A percentile compares a stretch with the other conserved stretches of the same genome.
Conservation (phyloP, 2,113 vertebrate species). For the Rhinichthys klamathensis region DNA sequence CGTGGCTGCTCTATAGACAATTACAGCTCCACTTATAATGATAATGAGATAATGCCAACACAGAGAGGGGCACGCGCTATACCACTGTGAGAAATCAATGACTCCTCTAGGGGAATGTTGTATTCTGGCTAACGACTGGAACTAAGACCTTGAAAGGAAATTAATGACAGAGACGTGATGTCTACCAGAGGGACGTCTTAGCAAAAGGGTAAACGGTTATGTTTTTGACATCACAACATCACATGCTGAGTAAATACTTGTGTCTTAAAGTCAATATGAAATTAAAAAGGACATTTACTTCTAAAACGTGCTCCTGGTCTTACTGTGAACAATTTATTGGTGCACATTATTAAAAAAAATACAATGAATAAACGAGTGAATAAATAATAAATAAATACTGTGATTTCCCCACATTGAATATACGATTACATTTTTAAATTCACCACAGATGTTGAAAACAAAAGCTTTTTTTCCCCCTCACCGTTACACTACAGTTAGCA, state of each 20-base stretch:
- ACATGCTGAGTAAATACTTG: background rate
- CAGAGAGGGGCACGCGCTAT: constrained; percentile 17
- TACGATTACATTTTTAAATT: no score
- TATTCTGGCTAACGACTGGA: constrained; percentile 7
- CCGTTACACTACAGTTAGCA: no score
- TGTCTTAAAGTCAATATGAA: background rate
- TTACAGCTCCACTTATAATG: constrained; percentile 86
- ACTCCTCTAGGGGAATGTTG: constrained; percentile 31
- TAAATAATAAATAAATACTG: background rate
- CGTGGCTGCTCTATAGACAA: constrained; percentile 87
- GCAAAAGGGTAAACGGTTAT: background rate
- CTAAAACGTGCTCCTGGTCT: background rate
- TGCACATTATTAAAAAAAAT: background rate
- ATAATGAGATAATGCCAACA: constrained; percentile 73
- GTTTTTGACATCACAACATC: background rate
- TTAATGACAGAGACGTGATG: constrained; percentile 21
- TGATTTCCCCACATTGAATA: background rate
- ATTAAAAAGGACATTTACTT: background rate
- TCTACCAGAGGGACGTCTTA: background rate
- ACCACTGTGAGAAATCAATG: constrained; percentile 22
- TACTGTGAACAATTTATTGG: background rate
- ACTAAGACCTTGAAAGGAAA: constrained; percentile 19
- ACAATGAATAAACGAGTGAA: background rate
- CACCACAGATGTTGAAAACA: no score
- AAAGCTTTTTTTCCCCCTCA: no score